phyloP scores from a whole-genome alignment of 2,888 invertebrate genomes.

The Thecocarcelia acutangulata region DNA sequence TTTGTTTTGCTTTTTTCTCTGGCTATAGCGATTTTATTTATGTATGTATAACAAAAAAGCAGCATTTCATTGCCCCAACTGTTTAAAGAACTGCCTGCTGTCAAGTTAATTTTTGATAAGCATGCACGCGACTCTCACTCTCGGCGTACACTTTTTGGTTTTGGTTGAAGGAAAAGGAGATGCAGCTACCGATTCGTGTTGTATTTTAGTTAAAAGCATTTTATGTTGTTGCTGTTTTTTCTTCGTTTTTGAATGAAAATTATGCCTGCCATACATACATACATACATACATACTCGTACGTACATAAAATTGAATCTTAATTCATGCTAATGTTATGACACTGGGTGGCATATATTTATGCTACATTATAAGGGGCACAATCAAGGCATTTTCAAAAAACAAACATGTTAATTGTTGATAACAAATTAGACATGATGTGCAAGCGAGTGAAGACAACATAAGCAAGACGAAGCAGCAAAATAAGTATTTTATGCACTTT shows the following conservation, averaged over 20 bases:
- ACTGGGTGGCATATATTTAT: constrained; percentile 72
- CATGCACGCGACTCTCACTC: constrained; percentile 71
- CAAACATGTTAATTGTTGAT: constrained; percentile 69
- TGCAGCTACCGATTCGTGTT: constrained; percentile 65
- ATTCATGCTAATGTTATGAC: constrained; percentile 69
- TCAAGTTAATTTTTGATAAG: constrained; percentile 72
- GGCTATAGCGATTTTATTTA: constrained; percentile 12
- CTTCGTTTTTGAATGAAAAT: constrained; percentile 18
- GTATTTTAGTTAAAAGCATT: constrained; percentile 3
- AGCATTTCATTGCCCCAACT: constrained; percentile 56
- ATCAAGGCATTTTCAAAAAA: constrained; percentile 51
- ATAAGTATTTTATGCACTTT: neutral
- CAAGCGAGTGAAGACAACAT: neutral
- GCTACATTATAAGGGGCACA: constrained; percentile 31
- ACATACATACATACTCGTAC: neutral
- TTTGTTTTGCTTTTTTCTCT: neutral
- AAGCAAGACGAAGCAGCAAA: constrained; percentile 12
- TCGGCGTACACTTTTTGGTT: constrained; percentile 5
- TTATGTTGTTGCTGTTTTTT: neutral
- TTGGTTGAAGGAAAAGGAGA: constrained; percentile 38
- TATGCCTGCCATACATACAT: constrained; percentile 28
- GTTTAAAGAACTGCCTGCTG: constrained; percentile 68
- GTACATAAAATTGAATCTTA: constrained; percentile 61
- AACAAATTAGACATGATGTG: constrained; percentile 65
- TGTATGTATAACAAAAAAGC: constrained; percentile 1